Evolutionary conservation across 1,140 invertebrate genomes (phyloP).

Genomic region (Theocolax elegans): DNA sequence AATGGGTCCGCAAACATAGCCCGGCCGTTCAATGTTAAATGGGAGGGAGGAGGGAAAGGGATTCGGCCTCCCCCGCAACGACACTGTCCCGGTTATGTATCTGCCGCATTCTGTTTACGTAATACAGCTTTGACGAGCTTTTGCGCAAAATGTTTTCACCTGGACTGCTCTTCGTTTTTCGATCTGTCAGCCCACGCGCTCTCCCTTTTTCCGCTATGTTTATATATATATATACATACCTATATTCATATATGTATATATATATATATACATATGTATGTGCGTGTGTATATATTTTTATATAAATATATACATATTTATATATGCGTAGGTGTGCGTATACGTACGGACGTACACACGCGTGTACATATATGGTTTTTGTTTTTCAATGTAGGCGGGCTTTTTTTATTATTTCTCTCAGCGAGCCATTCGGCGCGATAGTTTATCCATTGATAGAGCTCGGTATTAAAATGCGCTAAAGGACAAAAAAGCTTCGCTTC

Average conservation of each 20-base stretch:
- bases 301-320: too few species aligned
- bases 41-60: too few species aligned
- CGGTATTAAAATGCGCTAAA: constrained; percentile 4
- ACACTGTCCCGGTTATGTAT: constrained; percentile 31
- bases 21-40: background rate
- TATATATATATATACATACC: too few species aligned
- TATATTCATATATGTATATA: too few species aligned
- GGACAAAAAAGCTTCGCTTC: background rate
- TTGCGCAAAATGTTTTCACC: constrained; percentile 39
- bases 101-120: constrained; percentile 38
- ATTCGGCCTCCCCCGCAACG: background rate
- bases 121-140: constrained; percentile 38
- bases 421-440: background rate
- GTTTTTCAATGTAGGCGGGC: too few species aligned
- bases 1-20: constrained; percentile 43
- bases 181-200: constrained; percentile 23
- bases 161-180: constrained; percentile 23
- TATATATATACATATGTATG: too few species aligned
- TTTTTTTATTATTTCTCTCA: background rate
- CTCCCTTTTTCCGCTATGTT: too few species aligned
- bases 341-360: too few species aligned
- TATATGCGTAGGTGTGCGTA: too few species aligned
- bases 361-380: too few species aligned
- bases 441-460: background rate
- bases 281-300: too few species aligned